phyloP scores from a whole-genome alignment of 2,888 invertebrate species.

The Meteorus cinctellus region DNA sequence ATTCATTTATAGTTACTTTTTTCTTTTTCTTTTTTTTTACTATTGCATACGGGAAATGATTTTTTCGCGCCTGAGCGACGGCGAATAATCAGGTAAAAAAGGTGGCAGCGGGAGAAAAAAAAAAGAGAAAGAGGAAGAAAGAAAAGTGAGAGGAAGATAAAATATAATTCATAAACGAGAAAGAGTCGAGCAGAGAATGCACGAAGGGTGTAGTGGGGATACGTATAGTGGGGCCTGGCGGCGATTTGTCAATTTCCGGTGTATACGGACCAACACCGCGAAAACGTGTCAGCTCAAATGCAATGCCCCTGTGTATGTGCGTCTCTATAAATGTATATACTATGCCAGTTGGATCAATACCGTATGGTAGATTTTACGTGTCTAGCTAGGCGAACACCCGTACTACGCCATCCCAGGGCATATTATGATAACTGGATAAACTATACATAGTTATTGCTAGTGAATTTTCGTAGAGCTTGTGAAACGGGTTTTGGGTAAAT shows the following conservation, averaged over 20 bases:
- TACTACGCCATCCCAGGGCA: background rate
- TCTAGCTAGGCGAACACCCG: constrained; percentile 9
- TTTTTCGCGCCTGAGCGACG: constrained; percentile 18
- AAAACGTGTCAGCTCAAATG: constrained; percentile 46
- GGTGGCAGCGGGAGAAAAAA: background rate
- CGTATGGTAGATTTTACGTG: constrained; percentile 37
- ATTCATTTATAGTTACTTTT: background rate
- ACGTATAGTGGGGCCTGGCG: constrained; percentile 44
- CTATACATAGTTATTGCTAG: background rate
- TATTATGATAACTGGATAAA: background rate
- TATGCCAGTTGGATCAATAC: constrained; percentile 45
- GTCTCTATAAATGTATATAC: constrained; percentile 15
- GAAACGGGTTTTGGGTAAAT: background rate
- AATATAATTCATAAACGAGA: constrained; percentile 21
- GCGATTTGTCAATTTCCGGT: constrained; percentile 61
- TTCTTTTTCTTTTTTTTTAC: constrained; percentile 6
- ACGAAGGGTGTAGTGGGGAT: background rate
- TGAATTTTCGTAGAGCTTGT: background rate
- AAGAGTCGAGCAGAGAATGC: constrained; percentile 30
- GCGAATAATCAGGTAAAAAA: constrained; percentile 5
- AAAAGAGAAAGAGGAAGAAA: background rate
- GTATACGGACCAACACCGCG: constrained; percentile 45
- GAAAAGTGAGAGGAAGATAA: background rate
- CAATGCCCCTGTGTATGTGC: constrained; percentile 31
- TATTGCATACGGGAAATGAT: constrained; percentile 25